phyloP scores from a whole-genome alignment of 2,888 invertebrate genomes.

The Parasteatoda lunata region DNA sequence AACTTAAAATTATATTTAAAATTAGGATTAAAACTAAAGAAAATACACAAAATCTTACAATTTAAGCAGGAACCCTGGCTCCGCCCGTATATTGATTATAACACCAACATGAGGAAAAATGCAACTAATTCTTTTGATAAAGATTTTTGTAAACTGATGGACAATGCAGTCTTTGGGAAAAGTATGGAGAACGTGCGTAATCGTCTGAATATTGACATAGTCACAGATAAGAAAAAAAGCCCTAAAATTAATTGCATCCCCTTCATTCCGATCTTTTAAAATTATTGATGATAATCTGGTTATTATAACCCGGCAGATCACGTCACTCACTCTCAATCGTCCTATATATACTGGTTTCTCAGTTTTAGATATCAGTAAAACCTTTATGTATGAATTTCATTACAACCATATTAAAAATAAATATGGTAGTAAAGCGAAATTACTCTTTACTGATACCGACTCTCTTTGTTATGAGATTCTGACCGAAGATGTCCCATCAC shows the following conservation, averaged over 20 bases:
- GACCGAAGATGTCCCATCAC: too few relatives aligned
- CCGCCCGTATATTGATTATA: not conserved
- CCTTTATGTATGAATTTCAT: too few relatives aligned
- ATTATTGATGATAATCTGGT: not conserved
- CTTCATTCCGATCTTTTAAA: not conserved
- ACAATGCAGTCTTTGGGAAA: not conserved
- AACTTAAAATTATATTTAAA: not conserved
- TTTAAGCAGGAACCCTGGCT: not conserved
- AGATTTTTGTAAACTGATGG: not conserved
- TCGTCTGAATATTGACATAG: not conserved
- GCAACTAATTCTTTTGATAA: not conserved
- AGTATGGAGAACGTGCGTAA: not conserved
- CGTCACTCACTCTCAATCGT: not conserved
- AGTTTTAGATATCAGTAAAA: slow-evolving; percentile 1
- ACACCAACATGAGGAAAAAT: not conserved
- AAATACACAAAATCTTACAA: not conserved
- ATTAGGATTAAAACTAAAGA: not conserved
- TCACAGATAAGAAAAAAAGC: not conserved
- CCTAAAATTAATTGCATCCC: not conserved
- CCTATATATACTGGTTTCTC: not conserved
- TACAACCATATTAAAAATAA: slow-evolving; percentile 8
- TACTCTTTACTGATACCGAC: slow-evolving; percentile 18
- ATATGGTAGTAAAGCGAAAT: not conserved
- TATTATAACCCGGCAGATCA: not conserved
- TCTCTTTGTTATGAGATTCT: not conserved